Conservation (phyloP, 2,888 invertebrate species). For the Nymphalis c-album region DNA sequence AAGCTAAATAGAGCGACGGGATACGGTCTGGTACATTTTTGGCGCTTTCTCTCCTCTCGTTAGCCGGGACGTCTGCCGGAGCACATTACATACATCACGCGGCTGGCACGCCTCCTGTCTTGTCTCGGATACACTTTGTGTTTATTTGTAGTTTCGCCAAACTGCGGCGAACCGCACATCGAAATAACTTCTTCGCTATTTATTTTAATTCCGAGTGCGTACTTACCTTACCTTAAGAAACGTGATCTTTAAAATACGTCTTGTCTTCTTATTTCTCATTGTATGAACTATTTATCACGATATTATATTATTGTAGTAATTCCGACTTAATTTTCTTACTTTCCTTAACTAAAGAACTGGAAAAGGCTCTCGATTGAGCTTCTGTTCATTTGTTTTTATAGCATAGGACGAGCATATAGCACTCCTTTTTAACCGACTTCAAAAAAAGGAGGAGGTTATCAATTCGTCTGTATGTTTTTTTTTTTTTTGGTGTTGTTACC, state of each 20-base stretch:
- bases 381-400: no score
- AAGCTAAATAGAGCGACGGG: slow-evolving; percentile 10
- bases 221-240: neutral
- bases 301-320: no score
- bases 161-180: slow-evolving; percentile 11
- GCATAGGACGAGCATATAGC: no score
- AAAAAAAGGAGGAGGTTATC: no score
- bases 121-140: slow-evolving; percentile 25
- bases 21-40: slow-evolving; percentile 22
- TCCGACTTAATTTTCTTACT: no score
- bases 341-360: no score
- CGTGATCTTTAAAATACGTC: neutral
- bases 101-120: slow-evolving; percentile 26
- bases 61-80: slow-evolving; percentile 20
- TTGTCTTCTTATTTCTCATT: neutral
- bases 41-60: slow-evolving; percentile 21
- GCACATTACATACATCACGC: slow-evolving; percentile 25
- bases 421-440: no score
- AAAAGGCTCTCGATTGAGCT: no score
- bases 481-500: no score
- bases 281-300: neutral
- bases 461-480: no score
- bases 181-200: slow-evolving; percentile 16
- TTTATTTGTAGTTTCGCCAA: slow-evolving; percentile 26
- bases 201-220: slow-evolving; percentile 2